Base-by-base conservation (phyloP, 2,797 vertebrate genomes). In the Neopelma chrysocephalum region DNA sequence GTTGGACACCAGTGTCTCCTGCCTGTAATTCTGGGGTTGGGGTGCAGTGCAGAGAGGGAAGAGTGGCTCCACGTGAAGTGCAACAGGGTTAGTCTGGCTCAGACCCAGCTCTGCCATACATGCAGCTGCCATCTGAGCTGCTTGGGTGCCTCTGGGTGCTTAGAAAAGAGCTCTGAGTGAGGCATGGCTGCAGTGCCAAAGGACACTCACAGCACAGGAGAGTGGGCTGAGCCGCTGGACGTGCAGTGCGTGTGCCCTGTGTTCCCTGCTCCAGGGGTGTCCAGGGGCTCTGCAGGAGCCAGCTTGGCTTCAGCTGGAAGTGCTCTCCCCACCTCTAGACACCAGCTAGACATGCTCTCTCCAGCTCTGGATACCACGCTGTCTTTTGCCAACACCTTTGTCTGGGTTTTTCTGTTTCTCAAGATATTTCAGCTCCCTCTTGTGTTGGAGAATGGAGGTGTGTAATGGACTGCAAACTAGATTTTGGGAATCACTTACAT, bases 341-440 rank as follows among this genome's bases (percentile, higher is more conserved):
- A 38, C 29, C 18, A 12, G 12, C 36, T 79, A 51, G 36, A 20
- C 0, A 1, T 26, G 21, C 4, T 32, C 32, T 10, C 45, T 73
- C 27, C 47, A 80, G 26, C 58, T 71, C 45, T 40, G 48, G 60
- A 53, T 29, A 32, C 27, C 11, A 4, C 29, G 1, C 10, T 58
- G 34, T 32, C 40, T 82, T 73, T 66, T 43, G 60, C 43, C 62
- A 87, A 31, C 58, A 48, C 50, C 61, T 29, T 31, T 29, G 9
- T 21, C n/a, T 38, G 42, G 18, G 9, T 8, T 60, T 75, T 79
- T 79, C n/a, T 32, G 21, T 43, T 85, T 84, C 72, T 90, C 32
- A 11, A 87, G 94, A 85, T 89, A 73, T 96, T 87, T 94, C 94
- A 95, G 94, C 94, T 96, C 93, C 95, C 93, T 91, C 93, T 96